Base-by-base conservation (phyloP, 2,888 invertebrate genomes). In the Pyrocoelia pectoralis region DNA sequence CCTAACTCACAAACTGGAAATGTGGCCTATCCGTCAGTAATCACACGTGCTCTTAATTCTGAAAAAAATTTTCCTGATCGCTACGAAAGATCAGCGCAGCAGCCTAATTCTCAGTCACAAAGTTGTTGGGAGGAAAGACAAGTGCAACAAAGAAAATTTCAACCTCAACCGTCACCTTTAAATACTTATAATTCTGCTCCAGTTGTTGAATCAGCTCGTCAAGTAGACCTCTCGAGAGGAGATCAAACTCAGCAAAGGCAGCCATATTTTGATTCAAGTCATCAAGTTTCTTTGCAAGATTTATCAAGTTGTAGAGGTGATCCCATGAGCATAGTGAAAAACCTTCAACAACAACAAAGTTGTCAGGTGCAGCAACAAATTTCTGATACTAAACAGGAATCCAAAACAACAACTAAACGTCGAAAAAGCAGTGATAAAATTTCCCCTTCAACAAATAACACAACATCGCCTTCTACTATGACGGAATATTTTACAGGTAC, bases 21-120 rank as follows among this genome's bases (percentile, higher is more conserved):
- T 66, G 90, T 92, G 65, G 92, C 88, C 59, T 93, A 94, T 79
- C 90, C 93, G 53, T 93, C 93, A 69, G 93, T 94, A 65, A 94
- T 94, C 74, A 92, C 91, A 40, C 84, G 91, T 74, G 88, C 92
- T 71, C 79, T 89, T 73, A 89, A 88, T 67, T 82, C 86, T 57
- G 86, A 88, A 70, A 89, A 89, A 79, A 84, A 77, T 67, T 79
- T 76, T 65, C 68, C 81, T 71, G 86, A 87, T 72, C 80, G 86
- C 70, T 87, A 83, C 77, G 87, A 86, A 65, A 80, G 85, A 67
- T 48, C 71, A 15, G 57, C 50, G 12, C 70, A 68, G 17, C 69
- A 69, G 40, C 68, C 65, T 49, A 69, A 61, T 51, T 61, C 59
- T 38, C 63, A 68, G 43, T 69, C 73, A 67, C 76, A 84, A 74